phyloP scores from a whole-genome alignment of 2,888 invertebrate species.

The Drosophila borealis region DNA sequence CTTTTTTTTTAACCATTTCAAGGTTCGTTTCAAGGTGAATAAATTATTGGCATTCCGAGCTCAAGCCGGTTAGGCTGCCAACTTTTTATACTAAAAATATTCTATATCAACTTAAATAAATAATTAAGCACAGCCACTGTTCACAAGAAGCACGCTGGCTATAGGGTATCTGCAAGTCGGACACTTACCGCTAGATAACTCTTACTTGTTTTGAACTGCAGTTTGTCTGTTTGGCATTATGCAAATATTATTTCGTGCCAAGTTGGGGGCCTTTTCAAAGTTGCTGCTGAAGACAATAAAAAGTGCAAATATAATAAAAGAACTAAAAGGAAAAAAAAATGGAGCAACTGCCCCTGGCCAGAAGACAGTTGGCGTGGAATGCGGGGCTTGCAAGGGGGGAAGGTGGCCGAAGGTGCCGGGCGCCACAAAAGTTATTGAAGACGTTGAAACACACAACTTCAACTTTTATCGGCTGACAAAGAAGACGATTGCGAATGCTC shows the following conservation, averaged over 20 bases:
- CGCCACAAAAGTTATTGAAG: conserved; percentile 37
- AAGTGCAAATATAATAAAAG: conserved; percentile 17
- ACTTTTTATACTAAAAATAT: too few species aligned
- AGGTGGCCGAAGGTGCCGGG: background rate
- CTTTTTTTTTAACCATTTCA: too few species aligned
- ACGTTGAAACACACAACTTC: conserved; percentile 27
- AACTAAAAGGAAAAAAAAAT: conserved; percentile 3
- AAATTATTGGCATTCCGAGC: too few species aligned
- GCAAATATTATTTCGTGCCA: conserved; percentile 74
- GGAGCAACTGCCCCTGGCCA: conserved; percentile 23
- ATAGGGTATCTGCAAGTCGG: background rate
- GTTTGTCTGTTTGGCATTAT: conserved; percentile 71
- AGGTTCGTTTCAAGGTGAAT: too few species aligned
- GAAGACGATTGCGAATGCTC: conserved; percentile 22
- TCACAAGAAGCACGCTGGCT: too few species aligned
- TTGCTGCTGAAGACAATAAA: conserved; percentile 45
- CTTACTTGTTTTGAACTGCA: conserved; percentile 41
- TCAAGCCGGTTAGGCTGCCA: too few species aligned
- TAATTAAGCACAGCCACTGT: too few species aligned
- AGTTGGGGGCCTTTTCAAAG: conserved; percentile 16
- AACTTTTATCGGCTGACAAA: conserved; percentile 48
- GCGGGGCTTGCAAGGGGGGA: too few species aligned
- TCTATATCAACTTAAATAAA: too few species aligned
- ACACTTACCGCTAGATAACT: background rate
- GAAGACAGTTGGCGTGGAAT: background rate